Percentiles rank a stretch among this genome's conserved stretches.
Evolutionary conservation across 2,113 vertebrate species (phyloP).

Genomic region (Corapipo altera): DNA sequence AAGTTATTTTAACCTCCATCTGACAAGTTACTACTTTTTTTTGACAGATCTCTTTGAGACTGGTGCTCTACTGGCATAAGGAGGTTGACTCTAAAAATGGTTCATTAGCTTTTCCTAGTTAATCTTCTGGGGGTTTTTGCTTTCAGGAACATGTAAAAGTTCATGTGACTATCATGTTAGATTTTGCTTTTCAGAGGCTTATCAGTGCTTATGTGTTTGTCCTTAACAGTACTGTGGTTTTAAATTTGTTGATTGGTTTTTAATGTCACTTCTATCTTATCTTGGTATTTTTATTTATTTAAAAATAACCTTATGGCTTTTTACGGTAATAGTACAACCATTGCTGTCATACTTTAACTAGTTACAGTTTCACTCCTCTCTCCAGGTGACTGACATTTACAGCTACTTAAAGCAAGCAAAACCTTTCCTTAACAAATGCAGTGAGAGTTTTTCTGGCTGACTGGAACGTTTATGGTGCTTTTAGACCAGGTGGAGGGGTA

Average conservation of each 20-base stretch:
- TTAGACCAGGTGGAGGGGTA: background rate
- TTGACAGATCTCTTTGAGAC: slow-evolving; percentile 57
- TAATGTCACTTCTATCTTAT: background rate
- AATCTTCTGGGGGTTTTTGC: slow-evolving; percentile 49
- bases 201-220: background rate
- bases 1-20: slow-evolving; percentile 76
- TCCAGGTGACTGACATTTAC: background rate
- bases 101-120: slow-evolving; percentile 20
- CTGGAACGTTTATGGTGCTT: background rate
- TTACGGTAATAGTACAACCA: background rate
- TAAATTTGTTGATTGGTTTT: background rate
- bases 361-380: background rate
- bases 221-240: background rate
- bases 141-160: background rate
- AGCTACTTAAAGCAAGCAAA: background rate
- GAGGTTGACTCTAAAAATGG: slow-evolving; percentile 59
- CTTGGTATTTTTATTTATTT: background rate
- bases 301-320: slow-evolving; percentile 3
- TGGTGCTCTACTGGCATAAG: slow-evolving; percentile 62
- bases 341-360: background rate
- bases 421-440: background rate
- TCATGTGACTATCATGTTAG: background rate
- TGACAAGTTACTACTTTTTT: slow-evolving; percentile 57
- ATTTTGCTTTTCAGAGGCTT: background rate
- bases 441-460: background rate